These are phyloP conservation scores for Pocillopora meandrina DNA, from an alignment of 92 coral and sea anemone genomes.

Conservation along the genomic window DNA sequence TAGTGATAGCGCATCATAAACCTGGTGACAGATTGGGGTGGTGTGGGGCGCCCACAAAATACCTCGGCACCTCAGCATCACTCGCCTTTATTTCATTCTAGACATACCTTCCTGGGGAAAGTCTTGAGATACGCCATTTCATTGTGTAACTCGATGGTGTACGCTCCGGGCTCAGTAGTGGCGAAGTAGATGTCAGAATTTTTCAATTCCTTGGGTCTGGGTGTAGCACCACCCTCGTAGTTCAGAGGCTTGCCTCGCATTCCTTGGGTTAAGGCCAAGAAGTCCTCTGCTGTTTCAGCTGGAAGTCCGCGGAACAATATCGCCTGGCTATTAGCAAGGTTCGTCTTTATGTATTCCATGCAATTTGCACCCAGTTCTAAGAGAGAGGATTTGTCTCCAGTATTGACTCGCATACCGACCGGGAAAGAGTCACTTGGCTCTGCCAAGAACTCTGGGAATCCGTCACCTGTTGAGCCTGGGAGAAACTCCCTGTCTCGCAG, in stretches of 20 bases:
- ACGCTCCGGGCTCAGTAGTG: constrained; percentile 39
- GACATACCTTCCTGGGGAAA: constrained; percentile 53
- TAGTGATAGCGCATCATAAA: no score
- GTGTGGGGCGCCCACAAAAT: no score
- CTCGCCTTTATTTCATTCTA: no score
- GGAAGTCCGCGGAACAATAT: constrained; percentile 69
- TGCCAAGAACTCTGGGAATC: constrained; percentile 56
- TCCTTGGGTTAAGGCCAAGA: constrained; percentile 39
- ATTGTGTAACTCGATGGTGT: constrained; percentile 64
- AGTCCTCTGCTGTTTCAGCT: constrained; percentile 40
- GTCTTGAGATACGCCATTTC: constrained; percentile 49
- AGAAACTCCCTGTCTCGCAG: constrained; percentile 47
- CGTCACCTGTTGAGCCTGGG: constrained; percentile 47
- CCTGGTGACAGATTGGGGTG: no score
- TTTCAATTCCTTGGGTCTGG: neutral
- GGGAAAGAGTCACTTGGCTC: constrained; percentile 53
- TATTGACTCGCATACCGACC: constrained; percentile 6
- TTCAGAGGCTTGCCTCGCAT: constrained; percentile 32
- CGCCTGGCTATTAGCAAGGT: constrained; percentile 38
- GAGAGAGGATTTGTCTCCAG: constrained; percentile 1
- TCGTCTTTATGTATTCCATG: constrained; percentile 38
- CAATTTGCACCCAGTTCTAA: constrained; percentile 14
- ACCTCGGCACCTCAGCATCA: no score
- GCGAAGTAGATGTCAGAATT: constrained; percentile 35
- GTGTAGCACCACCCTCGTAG: constrained; percentile 44